Evolutionary conservation across 2,113 vertebrate species (phyloP).

Genomic region (Sialia sialis): DNA sequence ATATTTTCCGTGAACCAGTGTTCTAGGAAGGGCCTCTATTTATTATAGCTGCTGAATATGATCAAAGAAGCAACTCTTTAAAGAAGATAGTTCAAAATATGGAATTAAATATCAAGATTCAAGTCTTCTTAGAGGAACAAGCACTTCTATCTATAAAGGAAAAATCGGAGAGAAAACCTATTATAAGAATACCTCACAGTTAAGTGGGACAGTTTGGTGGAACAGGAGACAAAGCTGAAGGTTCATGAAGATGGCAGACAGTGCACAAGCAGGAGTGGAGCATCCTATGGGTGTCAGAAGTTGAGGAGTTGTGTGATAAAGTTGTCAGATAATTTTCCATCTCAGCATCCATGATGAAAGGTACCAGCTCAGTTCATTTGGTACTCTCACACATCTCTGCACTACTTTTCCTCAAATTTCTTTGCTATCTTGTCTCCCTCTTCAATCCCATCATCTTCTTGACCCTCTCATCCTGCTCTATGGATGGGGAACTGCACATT

Average conservation of each 20-base stretch:
- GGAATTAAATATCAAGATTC: background rate
- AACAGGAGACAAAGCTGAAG: background rate
- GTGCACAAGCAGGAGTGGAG: background rate
- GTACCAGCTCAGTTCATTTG: background rate
- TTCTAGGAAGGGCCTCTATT: background rate
- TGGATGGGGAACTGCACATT: background rate
- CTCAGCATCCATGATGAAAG: background rate
- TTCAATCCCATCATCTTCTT: background rate
- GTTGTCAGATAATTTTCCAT: background rate
- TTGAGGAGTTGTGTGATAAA: background rate
- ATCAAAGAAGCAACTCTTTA: background rate
- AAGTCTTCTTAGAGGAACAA: background rate
- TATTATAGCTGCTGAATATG: background rate
- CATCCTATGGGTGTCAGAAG: background rate
- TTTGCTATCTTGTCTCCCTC: background rate
- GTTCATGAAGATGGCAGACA: background rate
- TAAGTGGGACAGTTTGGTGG: background rate
- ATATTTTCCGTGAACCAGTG: background rate
- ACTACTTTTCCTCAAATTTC: background rate
- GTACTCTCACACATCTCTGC: background rate
- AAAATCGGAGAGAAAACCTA: background rate
- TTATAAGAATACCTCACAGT: background rate
- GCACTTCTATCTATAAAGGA: background rate
- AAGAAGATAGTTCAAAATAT: background rate
- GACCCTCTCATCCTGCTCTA: fast-evolving